Conservation (phyloP, 1,140 invertebrate genomes). For the Thrips palmi region DNA sequence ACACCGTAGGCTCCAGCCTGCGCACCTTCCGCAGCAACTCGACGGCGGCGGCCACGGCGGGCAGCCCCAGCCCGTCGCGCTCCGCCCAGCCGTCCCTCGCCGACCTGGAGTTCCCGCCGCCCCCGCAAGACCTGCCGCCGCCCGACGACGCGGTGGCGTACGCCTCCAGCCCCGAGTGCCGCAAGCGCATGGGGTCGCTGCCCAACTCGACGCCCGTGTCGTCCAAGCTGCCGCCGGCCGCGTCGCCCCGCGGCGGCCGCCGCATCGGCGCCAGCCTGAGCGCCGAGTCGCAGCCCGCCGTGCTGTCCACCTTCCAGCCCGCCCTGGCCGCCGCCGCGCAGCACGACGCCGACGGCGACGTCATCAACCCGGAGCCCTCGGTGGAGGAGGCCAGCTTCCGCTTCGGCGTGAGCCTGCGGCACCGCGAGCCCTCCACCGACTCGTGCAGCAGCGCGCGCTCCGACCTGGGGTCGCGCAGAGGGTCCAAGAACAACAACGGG, state of each 20-base stretch:
- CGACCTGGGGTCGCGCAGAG: conserved; percentile 19
- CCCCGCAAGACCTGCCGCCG: conserved; percentile 54
- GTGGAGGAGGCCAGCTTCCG: conserved; percentile 49
- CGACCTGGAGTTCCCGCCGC: conserved; percentile 70
- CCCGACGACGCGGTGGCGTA: too few species aligned
- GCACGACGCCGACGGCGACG: conserved; percentile 25
- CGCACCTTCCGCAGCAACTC: conserved; percentile 27
- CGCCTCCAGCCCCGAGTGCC: too few species aligned
- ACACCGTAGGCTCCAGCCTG: conserved; percentile 23
- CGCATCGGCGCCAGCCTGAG: conserved; percentile 23
- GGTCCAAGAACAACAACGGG: conserved; percentile 21
- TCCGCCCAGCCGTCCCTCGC: conserved; percentile 41
- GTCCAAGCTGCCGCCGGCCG: too few species aligned
- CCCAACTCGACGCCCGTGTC: too few species aligned
- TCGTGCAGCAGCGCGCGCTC: conserved; percentile 30
- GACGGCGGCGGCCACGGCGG: conserved; percentile 10
- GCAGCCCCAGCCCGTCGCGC: conserved; percentile 34
- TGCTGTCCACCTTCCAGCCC: conserved; percentile 10
- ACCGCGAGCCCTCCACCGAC: conserved; percentile 40
- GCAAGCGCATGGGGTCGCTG: conserved; percentile 25
- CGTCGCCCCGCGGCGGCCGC: too few species aligned
- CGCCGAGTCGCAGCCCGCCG: conserved; percentile 11
- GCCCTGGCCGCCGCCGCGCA: conserved; percentile 7
- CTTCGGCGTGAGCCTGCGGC: conserved; percentile 49
- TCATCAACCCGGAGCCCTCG: conserved; percentile 40